Evolutionary conservation across 2,888 invertebrate genomes (phyloP).

Genomic region (Pachliopta kotzebuea): DNA sequence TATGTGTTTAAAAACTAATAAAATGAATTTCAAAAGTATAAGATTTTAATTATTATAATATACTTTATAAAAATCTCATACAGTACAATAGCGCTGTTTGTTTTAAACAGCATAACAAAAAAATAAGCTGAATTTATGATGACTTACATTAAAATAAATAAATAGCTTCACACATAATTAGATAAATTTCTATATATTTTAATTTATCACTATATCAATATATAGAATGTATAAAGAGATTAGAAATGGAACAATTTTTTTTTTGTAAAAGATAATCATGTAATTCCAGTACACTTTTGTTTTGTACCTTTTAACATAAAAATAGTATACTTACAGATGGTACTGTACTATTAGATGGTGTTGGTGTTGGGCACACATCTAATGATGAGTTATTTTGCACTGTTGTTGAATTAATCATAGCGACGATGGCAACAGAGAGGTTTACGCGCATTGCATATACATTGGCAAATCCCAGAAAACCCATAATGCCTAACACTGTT

Average conservation of each 20-base stretch:
- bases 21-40: too few relatives aligned
- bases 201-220: too few relatives aligned
- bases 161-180: too few relatives aligned
- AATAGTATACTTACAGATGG: conserved; percentile 59
- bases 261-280: too few relatives aligned
- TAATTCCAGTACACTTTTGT: too few relatives aligned
- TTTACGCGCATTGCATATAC: conserved; percentile 95
- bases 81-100: not conserved
- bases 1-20: too few relatives aligned
- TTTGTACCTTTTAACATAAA: not conserved
- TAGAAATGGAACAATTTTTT: too few relatives aligned
- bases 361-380: conserved; percentile 81
- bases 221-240: too few relatives aligned
- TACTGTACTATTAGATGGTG: conserved; percentile 62
- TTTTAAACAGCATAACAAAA: not conserved
- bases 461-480: conserved; percentile 93
- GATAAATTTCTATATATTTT: too few relatives aligned
- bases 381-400: conserved; percentile 78
- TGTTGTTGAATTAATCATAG: conserved; percentile 92
- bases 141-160: too few relatives aligned
- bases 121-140: not conserved
- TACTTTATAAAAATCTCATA: too few relatives aligned
- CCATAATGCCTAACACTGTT: conserved; percentile 89
- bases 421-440: conserved; percentile 95
- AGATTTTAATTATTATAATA: too few relatives aligned